These are phyloP conservation scores for Pristionchus maxplancki DNA, from an alignment of 2,888 invertebrate species.

Conservation along the genomic window DNA sequence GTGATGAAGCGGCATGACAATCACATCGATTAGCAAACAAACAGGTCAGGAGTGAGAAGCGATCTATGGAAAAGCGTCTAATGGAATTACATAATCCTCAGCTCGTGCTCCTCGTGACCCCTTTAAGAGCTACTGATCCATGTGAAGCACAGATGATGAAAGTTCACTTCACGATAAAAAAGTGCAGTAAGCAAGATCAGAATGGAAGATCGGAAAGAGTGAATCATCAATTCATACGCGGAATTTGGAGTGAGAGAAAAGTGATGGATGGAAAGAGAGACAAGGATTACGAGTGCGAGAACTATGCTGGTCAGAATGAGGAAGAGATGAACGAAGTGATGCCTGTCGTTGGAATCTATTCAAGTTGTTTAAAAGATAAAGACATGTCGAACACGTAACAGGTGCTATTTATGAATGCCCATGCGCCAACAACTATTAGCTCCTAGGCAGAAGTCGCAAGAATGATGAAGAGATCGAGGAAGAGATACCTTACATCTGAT, in stretches of 20 bases:
- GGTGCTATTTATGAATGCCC: too few relatives aligned
- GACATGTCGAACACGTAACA: too few relatives aligned
- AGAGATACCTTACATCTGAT: too few relatives aligned
- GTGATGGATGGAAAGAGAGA: not conserved
- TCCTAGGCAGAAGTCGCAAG: too few relatives aligned
- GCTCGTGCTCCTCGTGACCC: not conserved
- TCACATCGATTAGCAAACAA: not conserved
- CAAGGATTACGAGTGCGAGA: not conserved
- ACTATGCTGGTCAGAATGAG: slow-evolving; percentile 13
- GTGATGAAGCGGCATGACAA: not conserved
- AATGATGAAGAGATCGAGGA: too few relatives aligned
- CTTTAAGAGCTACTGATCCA: not conserved
- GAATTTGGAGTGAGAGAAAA: not conserved
- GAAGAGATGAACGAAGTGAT: not conserved
- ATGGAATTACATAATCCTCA: not conserved
- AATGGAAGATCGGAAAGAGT: not conserved
- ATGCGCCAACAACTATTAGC: too few relatives aligned
- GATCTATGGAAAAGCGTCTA: not conserved
- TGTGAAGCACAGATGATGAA: not conserved
- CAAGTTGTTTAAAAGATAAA: too few relatives aligned
- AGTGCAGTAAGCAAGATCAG: not conserved
- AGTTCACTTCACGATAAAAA: not conserved
- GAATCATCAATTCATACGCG: not conserved
- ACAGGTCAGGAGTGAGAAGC: not conserved
- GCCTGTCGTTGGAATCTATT: too few relatives aligned